Evolutionary conservation across 2,113 vertebrate genomes (phyloP), one percentile per base, ranked within the genome.

Genomic region (Boulengerochromis microlepis): DNA sequence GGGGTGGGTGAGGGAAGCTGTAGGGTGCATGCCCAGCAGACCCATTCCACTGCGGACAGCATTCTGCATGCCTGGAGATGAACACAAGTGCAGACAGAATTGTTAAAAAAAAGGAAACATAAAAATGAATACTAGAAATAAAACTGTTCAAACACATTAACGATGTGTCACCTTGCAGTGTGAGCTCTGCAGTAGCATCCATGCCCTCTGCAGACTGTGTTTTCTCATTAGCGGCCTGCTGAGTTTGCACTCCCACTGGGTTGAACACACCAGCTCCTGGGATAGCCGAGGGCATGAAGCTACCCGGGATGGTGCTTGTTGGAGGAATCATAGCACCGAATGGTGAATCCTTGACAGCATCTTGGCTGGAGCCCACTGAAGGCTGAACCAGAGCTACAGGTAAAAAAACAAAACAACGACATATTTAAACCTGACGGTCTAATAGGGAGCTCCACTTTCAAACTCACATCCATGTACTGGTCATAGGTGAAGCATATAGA

Each of bases 21-120:
- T 94, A 88, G 98, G 96, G 84, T 99, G 98, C 96, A 99, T 97
- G 87, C 97, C 98, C 90, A 99, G 89, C 84, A 99, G 97, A 94
- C 98, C 98, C 95, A 97, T 96, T 7, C 96, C 96, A 83, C 96
- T 95, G 18, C 96, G 98, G 92, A 98, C 97, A 26, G 98, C 98
- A 88, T 96, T 98, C 94, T 97, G 98, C 97, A 98, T 96, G 47
- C 97, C 98, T 98, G 93, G 57, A 47, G 26, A 84, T 2, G 57
- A 59, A 91, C 11, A 90, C 18, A 82, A 24, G 4, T 5, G 83
- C n/a, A 90, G 9, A 88, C 22, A 81, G 5, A 53, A 33, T 26
- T 38, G 24, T 83, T 66, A 10, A 42, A 35, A 59, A 40, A 3
- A 5, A 10, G 4, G 29, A 38, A 26, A 12, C 24, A 29, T 5